Base-by-base conservation (phyloP, 2,888 invertebrate species). In the Mechanitis messenoides region DNA sequence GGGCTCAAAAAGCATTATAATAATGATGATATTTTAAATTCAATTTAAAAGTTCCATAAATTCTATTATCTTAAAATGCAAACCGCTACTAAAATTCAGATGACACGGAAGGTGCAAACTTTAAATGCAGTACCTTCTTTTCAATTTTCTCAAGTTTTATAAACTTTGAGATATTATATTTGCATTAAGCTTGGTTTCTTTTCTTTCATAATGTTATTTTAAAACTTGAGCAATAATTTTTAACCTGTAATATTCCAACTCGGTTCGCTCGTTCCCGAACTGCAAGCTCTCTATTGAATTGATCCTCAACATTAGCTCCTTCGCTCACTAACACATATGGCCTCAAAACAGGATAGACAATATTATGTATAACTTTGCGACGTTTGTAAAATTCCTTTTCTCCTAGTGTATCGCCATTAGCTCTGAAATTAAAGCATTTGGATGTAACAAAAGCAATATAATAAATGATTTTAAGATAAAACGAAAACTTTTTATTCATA, bases 241-340 rank as follows among this genome's bases (percentile, higher is more conserved):
- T 58, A 73, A 93, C 93, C 78, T 95, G 94, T 69, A 96, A 78
- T 65, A 93, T 92, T 38, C 95, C 95, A 65, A 93, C 91, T 72
- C 94, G 90, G 76, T 96, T 97, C 0, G 92, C 91, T 56, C 92
- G 87, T 80, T 97, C 97, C 33, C 96, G 91, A 1, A 91, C 76
- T 3, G 95, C 94, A 64, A 96, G 82, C 71, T 94, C 94, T 56
- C 91, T 82, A 56, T 94, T 91, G 56, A 97, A 92, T 0, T 92
- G 92, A 74, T 94, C 93, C 0, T 75, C 81, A 0, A 90, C 74
- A 3, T 81, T 75, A 56, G 91, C 76, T 2, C 92, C 92, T 69
- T 92, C 93, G 68, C 96, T 93, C 63, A 91, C 92, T 59, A 91
- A 73, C 42, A 83, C 89, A 66, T 92, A 92, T 0, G 93, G 91